Conservation (phyloP, 2,797 vertebrate species). For the Myotis findleyi region DNA sequence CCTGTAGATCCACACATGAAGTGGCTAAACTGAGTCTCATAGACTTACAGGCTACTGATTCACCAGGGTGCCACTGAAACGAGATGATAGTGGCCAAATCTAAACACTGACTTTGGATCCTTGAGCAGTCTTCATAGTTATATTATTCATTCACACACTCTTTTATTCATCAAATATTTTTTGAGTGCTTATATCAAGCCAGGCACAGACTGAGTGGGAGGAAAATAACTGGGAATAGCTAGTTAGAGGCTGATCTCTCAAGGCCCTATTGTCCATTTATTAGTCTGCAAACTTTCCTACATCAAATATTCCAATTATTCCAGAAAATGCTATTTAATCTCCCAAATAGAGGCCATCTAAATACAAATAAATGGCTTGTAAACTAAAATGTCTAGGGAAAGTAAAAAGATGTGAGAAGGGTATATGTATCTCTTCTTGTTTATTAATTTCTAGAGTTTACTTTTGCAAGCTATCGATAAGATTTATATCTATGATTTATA, state of each 20-base stretch:
- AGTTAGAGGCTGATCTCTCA: not conserved
- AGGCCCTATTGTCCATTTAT: not conserved
- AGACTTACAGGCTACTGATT: not conserved
- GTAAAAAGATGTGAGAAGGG: not conserved
- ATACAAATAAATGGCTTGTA: not conserved
- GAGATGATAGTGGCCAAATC: not conserved
- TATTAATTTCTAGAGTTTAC: not conserved
- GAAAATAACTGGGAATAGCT: not conserved
- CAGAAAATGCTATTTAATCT: not conserved
- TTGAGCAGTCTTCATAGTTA: not conserved
- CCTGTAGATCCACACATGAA: not conserved
- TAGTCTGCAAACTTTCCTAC: not conserved
- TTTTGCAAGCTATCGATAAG: not conserved
- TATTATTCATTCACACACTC: not conserved
- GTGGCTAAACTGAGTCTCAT: not conserved
- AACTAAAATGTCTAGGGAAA: not conserved
- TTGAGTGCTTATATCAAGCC: not conserved
- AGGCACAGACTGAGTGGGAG: not conserved
- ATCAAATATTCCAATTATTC: not conserved
- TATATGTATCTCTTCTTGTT: not conserved
- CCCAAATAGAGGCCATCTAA: not conserved
- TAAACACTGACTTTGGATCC: not conserved
- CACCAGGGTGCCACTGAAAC: not conserved
- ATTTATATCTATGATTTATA: not conserved
- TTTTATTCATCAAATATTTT: not conserved